Conservation (phyloP, 2,888 invertebrate genomes). For the Scaptomyza parva region DNA sequence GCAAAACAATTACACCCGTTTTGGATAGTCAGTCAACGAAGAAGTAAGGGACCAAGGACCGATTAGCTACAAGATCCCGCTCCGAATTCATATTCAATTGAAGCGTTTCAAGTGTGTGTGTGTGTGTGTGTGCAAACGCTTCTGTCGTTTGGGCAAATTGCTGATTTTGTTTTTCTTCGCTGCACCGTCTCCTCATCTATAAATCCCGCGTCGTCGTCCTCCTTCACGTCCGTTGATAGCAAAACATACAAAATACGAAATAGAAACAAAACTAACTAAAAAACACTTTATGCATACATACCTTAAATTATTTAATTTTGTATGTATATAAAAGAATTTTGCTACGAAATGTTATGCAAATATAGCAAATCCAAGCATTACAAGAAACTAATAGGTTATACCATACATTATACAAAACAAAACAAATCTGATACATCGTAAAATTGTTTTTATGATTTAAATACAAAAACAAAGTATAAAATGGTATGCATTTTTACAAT, state of each 20-base stretch:
- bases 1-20: constrained; percentile 95
- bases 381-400: constrained; percentile 75
- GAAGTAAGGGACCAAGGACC: constrained; percentile 53
- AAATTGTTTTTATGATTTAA: constrained; percentile 80
- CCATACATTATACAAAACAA: constrained; percentile 69
- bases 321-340: constrained; percentile 66
- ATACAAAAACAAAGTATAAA: constrained; percentile 67
- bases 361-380: constrained; percentile 69
- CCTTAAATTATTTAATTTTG: constrained; percentile 72
- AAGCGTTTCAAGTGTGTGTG: constrained; percentile 47
- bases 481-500: constrained; percentile 66
- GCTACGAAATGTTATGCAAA: constrained; percentile 66
- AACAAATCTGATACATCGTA: constrained; percentile 71
- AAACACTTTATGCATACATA: constrained; percentile 64
- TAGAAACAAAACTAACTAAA: constrained; percentile 44
- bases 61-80: constrained; percentile 36
- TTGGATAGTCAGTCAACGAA: constrained; percentile 71
- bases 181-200: constrained; percentile 43
- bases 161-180: constrained; percentile 40
- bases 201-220: constrained; percentile 48
- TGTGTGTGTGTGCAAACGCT: constrained; percentile 25
- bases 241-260: constrained; percentile 53
- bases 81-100: constrained; percentile 49
- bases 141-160: constrained; percentile 36
- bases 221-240: constrained; percentile 68